Base-by-base conservation (phyloP, 2,797 vertebrate genomes). In the Atherinosoma microstoma region DNA sequence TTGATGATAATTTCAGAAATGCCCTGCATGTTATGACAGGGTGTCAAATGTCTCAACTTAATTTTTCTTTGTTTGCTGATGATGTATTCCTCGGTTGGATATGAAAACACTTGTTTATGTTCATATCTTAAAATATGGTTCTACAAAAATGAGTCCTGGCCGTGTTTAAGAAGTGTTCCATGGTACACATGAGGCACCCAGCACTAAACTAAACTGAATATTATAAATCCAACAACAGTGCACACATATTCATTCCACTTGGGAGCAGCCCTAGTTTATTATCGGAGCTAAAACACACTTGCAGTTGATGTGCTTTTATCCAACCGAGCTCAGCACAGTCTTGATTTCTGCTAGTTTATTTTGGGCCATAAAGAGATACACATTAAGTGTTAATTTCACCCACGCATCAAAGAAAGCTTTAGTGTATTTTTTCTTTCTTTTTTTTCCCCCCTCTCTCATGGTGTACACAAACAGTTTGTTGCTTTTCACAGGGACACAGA, bases 11-110 rank as follows among this genome's bases (percentile, higher is more conserved):
- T 86, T 72, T 76, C 27, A 73, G 60, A 64, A 29, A 42, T 74
- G 60, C 45, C 57, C 34, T 53, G 59, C 29, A 73, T 73, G 36
- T 60, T 80, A 68, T 84, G 79, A 89, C 74, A 80, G 54, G 7
- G 20, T 58, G 29, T 79, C 70, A 67, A 9, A 79, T 70, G 40
- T 42, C 34, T 71, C 7, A 40, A 30, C 22, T 72, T 51, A 53
- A 40, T 24, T 47, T 54, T 70, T 58, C 68, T 56, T 67, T 79
- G 29, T 75, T 66, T 87, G 53, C 61, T 57, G 67, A 79, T 54
- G 66, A 67, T 76, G 62, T 56, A 58, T 30, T 22, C 18, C 11
- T 60, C 8, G 66, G n/a, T 76, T 61, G 70, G 32, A 42, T 24
- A 65, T 16, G 5, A 74, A 79, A 77, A 54, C 29, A 58, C 20